These are phyloP conservation scores for Rhynchotus rufescens DNA, from an alignment of 2,797 vertebrate species.

Conservation along the genomic window DNA sequence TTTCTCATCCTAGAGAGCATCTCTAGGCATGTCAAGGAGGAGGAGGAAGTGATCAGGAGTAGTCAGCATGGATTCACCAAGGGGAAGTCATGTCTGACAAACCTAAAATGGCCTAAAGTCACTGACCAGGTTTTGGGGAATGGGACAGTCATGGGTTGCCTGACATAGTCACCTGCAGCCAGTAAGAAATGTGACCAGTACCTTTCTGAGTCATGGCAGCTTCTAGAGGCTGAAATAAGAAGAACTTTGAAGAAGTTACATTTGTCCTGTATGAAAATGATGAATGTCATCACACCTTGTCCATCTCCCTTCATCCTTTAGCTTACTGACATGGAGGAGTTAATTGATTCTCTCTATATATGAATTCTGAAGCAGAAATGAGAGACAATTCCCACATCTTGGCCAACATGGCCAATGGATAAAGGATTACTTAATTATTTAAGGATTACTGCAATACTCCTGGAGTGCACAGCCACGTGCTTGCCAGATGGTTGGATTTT, in stretches of 20 bases:
- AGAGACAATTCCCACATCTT: neutral
- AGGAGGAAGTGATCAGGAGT: no score
- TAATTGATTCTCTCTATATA: neutral
- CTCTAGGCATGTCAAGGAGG: no score
- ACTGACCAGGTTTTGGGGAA: no score
- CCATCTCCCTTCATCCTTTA: neutral
- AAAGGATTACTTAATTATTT: neutral
- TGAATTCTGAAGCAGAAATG: neutral
- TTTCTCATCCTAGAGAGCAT: no score
- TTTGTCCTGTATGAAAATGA: neutral
- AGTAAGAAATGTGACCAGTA: no score
- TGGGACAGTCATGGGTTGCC: no score
- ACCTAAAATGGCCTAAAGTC: no score
- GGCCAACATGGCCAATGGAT: neutral
- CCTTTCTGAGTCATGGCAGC: neutral
- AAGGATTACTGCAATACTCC: neutral
- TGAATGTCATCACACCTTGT: neutral
- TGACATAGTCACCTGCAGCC: no score
- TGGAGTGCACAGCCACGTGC: neutral
- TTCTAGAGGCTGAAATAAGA: neutral
- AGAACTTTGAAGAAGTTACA: neutral
- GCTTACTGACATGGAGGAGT: neutral
- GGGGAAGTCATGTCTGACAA: no score
- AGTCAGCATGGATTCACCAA: no score
- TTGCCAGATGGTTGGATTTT: slow-evolving; percentile 23